A percentile compares a stretch with the other conserved stretches of the same genome.
These are phyloP conservation scores for Falco columbarius DNA, from an alignment of 2,797 vertebrate species.

Conservation along the genomic window DNA sequence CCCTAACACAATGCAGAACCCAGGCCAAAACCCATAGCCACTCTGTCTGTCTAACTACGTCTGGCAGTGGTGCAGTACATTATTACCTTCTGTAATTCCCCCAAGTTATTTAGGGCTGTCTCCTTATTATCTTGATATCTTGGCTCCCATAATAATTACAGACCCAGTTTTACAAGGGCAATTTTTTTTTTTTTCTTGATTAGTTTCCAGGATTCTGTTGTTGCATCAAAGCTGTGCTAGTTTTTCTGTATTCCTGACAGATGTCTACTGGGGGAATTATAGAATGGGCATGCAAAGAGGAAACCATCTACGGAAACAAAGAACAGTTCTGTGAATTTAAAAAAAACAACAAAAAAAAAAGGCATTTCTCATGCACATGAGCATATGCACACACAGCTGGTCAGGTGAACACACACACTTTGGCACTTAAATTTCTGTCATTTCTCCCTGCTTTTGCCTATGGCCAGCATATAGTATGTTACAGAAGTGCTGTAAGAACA, in stretches of 20 bases:
- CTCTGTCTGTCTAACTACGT: conserved; percentile 65
- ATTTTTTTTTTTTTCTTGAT: conserved; percentile 61
- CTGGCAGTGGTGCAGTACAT: conserved; percentile 59
- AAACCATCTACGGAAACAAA: conserved; percentile 56
- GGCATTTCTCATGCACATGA: background rate
- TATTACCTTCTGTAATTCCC: conserved; percentile 74
- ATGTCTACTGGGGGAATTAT: conserved; percentile 61
- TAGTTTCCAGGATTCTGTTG: conserved; percentile 70
- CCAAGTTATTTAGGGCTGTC: conserved; percentile 72
- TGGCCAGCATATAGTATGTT: background rate
- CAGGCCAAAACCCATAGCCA: conserved; percentile 65
- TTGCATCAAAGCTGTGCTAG: conserved; percentile 65
- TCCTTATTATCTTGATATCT: conserved; percentile 73
- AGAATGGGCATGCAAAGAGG: conserved; percentile 56
- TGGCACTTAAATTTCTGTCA: background rate
- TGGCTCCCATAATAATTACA: conserved; percentile 73
- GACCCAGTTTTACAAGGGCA: conserved; percentile 73
- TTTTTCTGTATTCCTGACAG: conserved; percentile 67
- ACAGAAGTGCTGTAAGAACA: background rate
- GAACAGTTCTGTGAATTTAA: conserved; percentile 12
- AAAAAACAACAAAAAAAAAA: background rate
- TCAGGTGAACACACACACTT: background rate
- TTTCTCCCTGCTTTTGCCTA: background rate
- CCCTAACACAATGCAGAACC: conserved; percentile 52
- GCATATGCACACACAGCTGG: background rate